Percentiles rank a stretch among this genome's conserved stretches.
Evolutionary conservation across 2,888 invertebrate genomes (phyloP).

Genomic region (Aspidiotus rigidus): DNA sequence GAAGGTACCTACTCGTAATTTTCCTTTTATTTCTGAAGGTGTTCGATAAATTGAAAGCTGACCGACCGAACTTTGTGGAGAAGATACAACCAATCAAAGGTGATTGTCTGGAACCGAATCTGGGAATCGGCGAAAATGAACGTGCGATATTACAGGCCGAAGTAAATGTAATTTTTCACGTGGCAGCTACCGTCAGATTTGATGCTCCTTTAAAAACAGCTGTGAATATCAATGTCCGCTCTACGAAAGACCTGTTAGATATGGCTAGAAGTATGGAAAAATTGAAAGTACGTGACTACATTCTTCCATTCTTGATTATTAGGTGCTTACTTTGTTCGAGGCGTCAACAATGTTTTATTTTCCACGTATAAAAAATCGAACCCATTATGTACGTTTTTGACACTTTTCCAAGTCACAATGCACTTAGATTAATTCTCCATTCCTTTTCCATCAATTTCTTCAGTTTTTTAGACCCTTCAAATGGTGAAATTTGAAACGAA

Average conservation of each 20-base stretch:
- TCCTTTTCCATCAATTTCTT: too few species aligned
- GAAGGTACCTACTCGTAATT: neutral
- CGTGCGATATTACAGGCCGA: constrained; percentile 48
- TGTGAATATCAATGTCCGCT: constrained; percentile 66
- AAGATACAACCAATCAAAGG: constrained; percentile 60
- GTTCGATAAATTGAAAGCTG: constrained; percentile 34
- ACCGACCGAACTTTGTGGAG: constrained; percentile 50
- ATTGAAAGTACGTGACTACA: constrained; percentile 50
- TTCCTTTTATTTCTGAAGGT: constrained; percentile 22
- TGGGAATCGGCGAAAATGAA: constrained; percentile 54
- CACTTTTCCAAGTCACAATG: too few species aligned
- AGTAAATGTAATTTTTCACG: constrained; percentile 61
- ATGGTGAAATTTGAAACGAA: too few species aligned
- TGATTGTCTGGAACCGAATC: constrained; percentile 55
- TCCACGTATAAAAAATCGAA: too few species aligned
- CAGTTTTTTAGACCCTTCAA: too few species aligned
- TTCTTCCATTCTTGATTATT: too few species aligned
- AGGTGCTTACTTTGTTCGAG: too few species aligned
- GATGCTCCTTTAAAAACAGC: constrained; percentile 70
- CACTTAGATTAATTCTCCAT: too few species aligned
- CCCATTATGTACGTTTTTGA: too few species aligned
- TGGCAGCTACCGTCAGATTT: constrained; percentile 83
- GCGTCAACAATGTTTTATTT: too few species aligned
- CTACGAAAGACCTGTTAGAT: constrained; percentile 61
- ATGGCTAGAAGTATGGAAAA: constrained; percentile 60